These are phyloP conservation scores for Carpatolechia fugitivella DNA, from an alignment of 2,888 invertebrate species.

Conservation along the genomic window DNA sequence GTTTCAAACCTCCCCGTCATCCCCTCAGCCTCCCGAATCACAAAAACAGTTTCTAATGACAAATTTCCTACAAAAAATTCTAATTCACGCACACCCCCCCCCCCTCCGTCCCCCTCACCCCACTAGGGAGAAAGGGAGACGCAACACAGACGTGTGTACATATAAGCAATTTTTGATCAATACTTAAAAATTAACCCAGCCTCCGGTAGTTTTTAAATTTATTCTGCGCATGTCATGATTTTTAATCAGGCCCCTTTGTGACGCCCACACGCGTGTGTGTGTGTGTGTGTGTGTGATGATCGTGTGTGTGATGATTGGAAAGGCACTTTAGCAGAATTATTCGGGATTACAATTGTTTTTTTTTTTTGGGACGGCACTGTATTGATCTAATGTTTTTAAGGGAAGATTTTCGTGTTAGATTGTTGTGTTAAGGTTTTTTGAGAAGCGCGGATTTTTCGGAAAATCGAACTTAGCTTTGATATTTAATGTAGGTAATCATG, in stretches of 20 bases:
- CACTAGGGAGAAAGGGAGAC: constrained; percentile 7
- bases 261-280: constrained; percentile 51
- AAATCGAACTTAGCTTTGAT: no score
- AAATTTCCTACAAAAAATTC: constrained; percentile 66
- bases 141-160: constrained; percentile 39
- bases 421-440: no score
- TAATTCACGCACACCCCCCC: constrained; percentile 64
- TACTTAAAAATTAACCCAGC: constrained; percentile 79
- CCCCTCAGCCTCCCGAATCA: constrained; percentile 16
- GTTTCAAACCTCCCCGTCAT: background rate
- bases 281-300: constrained; percentile 39
- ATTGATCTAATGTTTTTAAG: constrained; percentile 5
- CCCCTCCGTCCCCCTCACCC: constrained; percentile 28
- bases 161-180: constrained; percentile 78
- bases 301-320: constrained; percentile 24
- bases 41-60: constrained; percentile 62
- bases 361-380: background rate
- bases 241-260: constrained; percentile 73
- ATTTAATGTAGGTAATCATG: no score
- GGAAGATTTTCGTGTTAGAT: background rate
- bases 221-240: constrained; percentile 79
- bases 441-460: no score
- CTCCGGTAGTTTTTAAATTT: constrained; percentile 77
- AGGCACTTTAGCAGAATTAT: constrained; percentile 9
- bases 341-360: constrained; percentile 7